Base-by-base conservation (phyloP, 2,888 invertebrate genomes). In the Leptinotarsa tumamoca region DNA sequence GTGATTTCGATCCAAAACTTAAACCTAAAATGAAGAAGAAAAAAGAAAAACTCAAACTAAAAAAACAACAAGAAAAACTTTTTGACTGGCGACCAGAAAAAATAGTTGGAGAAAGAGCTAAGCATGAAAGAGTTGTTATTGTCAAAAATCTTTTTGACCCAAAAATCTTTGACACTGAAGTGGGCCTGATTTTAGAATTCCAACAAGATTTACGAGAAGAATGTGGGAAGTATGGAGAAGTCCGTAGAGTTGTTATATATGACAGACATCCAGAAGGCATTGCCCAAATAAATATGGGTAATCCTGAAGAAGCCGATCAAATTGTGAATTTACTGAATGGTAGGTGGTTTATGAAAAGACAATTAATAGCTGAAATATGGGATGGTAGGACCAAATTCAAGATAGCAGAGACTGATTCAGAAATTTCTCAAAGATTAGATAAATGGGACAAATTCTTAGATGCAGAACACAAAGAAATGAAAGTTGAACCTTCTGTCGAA, bases 21-120 rank as follows among this genome's bases (percentile, higher is more conserved):
- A 97, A 97, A 87, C 97, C 97, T 0, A 98, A 96, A 87, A 94
- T 95, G 87, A 95, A 94, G 86, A 95, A 94, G 88, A 95, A 95
- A 87, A 94, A 94, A 82, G 96, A 97, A 80, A 94, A 96, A 83
- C 96, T 98, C 80, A 98, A 97, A 86, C 87, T 96, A 73, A 96
- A 95, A 89, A 96, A 96, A 88, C 94, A 95, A 89, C 96, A 98
- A 86, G 95, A 98, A 86, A 98, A 96, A 86, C 89, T 98, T 68
- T 96, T 99, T 87, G 98, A 97, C 87, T 99, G 99, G 99, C 91
- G 96, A 77, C 98, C 98, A 0, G 98, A 99, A 83, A 96, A 96
- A 87, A 91, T 96, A 86, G 90, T 94, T 51, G 96, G 96, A 1
- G 95, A 96, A 84, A 91, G 97, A 70, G 92, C 94, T 0, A 97